Evolutionary conservation across 1,140 invertebrate genomes (phyloP).

Genomic region (Drosophila virilis): DNA sequence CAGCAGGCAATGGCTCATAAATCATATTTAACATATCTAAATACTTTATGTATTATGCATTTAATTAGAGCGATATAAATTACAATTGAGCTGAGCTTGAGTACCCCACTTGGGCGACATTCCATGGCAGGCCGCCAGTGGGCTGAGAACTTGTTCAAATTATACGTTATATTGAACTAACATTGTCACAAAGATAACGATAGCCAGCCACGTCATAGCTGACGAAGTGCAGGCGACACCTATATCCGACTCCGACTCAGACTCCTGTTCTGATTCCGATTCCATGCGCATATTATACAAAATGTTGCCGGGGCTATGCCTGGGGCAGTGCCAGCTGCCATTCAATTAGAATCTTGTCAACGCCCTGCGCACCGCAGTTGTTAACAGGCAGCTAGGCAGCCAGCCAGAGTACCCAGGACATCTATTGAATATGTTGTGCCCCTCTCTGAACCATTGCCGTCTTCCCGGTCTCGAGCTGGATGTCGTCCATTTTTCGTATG

Average conservation of each 20-base stretch:
- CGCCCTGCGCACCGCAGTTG: conserved; percentile 23
- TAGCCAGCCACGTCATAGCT: conserved; percentile 2
- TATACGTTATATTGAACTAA: conserved; percentile 49
- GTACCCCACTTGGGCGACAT: neutral
- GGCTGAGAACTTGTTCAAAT: conserved; percentile 38
- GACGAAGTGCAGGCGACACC: conserved; percentile 28
- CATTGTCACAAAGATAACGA: conserved; percentile 31
- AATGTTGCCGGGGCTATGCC: conserved; percentile 36
- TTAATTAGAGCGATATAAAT: conserved; percentile 11
- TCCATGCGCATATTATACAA: conserved; percentile 46
- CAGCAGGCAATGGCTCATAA: conserved; percentile 14
- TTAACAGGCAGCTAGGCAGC: conserved; percentile 17
- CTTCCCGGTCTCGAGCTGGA: conserved; percentile 11
- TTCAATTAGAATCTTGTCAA: conserved; percentile 59
- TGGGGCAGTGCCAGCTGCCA: conserved; percentile 26
- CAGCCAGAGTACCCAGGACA: conserved; percentile 2
- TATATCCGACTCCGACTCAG: conserved; percentile 19
- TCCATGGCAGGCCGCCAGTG: neutral
- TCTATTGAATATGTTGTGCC: conserved; percentile 39
- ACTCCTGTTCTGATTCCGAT: conserved; percentile 6
- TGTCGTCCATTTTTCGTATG: conserved; percentile 47
- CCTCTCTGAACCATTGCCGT: neutral
- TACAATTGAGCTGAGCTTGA: neutral
- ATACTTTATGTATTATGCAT: conserved; percentile 4
- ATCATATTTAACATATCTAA: conserved; percentile 14